phyloP scores from a whole-genome alignment of 2,113 vertebrate genomes.

The Atrichornis clamosus region DNA sequence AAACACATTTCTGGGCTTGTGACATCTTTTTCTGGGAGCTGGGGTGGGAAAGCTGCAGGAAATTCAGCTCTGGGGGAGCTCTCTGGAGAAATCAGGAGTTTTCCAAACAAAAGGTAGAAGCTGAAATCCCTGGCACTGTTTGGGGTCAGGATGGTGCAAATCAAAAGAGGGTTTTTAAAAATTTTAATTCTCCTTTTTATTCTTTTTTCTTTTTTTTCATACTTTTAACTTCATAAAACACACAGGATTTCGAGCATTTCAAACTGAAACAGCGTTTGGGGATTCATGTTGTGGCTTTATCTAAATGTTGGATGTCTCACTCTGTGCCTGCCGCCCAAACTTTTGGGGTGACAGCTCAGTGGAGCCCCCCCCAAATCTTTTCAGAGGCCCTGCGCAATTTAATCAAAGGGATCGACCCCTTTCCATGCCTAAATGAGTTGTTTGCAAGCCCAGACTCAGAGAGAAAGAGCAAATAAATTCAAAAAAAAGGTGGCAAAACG shows the following conservation, averaged over 20 bases:
- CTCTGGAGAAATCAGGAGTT: neutral
- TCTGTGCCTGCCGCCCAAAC: neutral
- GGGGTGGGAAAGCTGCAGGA: neutral
- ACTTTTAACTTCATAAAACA: neutral
- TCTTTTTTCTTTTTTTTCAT: neutral
- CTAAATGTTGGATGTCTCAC: neutral
- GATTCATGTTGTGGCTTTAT: accelerated
- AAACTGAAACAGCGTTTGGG: neutral
- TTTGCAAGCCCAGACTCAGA: neutral
- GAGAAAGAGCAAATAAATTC: neutral
- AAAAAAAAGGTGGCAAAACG: neutral
- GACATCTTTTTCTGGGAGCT: neutral
- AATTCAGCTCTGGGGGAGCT: neutral
- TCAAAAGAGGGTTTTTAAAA: neutral
- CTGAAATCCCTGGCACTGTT: neutral
- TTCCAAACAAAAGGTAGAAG: neutral
- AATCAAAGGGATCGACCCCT: neutral
- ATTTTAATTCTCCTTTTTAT: neutral
- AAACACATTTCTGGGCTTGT: accelerated
- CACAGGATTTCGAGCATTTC: neutral
- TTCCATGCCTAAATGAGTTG: neutral
- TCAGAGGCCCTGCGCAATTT: neutral
- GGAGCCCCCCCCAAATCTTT: neutral
- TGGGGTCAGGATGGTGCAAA: neutral
- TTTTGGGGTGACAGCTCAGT: neutral